Evolutionary conservation across 2,888 invertebrate genomes (phyloP).

Genomic region (Spialia ferax): DNA sequence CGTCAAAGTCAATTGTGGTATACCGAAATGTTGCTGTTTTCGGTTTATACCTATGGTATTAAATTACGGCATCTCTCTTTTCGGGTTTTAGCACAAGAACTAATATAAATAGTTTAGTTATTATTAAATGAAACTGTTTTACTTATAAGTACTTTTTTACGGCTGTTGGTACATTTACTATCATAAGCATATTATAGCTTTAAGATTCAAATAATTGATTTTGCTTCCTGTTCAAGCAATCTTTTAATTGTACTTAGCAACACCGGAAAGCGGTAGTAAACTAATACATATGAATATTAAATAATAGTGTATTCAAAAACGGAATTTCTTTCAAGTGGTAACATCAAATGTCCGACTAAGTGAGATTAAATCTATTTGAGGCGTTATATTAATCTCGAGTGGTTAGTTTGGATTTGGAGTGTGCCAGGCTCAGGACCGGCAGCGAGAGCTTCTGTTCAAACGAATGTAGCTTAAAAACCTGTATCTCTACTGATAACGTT

Average conservation of each 20-base stretch:
- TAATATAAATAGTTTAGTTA: too few species aligned
- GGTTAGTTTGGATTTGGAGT: slow-evolving; percentile 51
- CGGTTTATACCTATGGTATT: too few species aligned
- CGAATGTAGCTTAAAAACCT: slow-evolving; percentile 44
- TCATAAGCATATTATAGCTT: too few species aligned
- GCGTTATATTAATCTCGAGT: slow-evolving; percentile 78
- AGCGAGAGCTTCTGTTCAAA: slow-evolving; percentile 73
- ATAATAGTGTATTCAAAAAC: slow-evolving; percentile 36
- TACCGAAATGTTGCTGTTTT: too few species aligned
- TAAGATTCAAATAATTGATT: not conserved
- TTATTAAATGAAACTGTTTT: too few species aligned
- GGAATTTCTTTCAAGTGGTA: slow-evolving; percentile 69
- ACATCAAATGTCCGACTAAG: slow-evolving; percentile 68
- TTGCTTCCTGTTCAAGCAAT: not conserved
- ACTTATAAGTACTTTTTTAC: too few species aligned
- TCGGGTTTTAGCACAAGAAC: too few species aligned
- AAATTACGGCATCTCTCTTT: too few species aligned
- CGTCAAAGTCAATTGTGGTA: too few species aligned
- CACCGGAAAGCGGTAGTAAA: slow-evolving; percentile 19
- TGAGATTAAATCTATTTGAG: slow-evolving; percentile 75
- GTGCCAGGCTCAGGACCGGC: slow-evolving; percentile 48
- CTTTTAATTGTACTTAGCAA: slow-evolving; percentile 4
- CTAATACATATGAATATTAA: slow-evolving; percentile 14
- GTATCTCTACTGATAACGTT: slow-evolving; percentile 29
- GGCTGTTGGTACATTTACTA: too few species aligned